Conservation (phyloP, 2,888 invertebrate genomes). For the Polylopha cassiicola region DNA sequence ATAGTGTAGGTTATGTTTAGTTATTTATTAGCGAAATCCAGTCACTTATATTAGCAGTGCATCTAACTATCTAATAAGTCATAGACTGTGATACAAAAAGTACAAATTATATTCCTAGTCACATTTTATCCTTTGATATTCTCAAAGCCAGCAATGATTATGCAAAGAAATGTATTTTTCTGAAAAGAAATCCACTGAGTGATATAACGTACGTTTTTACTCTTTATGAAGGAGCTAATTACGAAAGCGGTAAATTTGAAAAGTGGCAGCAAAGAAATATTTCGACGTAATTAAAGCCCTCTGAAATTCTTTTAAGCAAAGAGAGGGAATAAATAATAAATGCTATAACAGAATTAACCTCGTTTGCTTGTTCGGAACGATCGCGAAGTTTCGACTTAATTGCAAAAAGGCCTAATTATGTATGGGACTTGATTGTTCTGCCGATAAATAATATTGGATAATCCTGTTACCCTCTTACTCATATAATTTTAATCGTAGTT, state of each 20-base stretch:
- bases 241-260: conserved; percentile 39
- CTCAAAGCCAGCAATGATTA: conserved; percentile 14
- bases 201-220: conserved; percentile 26
- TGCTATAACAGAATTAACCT: conserved; percentile 17
- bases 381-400: conserved; percentile 12
- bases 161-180: conserved; percentile 17
- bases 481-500: too few species aligned
- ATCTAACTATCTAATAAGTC: too few species aligned
- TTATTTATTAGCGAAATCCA: too few species aligned
- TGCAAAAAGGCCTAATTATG: too few species aligned
- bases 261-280: conserved; percentile 43
- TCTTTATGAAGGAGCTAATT: conserved; percentile 34
- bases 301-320: conserved; percentile 33
- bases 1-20: too few species aligned
- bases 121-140: conserved; percentile 9
- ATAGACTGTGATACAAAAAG: too few species aligned
- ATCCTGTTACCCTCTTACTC: too few species aligned
- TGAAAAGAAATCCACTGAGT: conserved; percentile 19
- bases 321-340: conserved; percentile 25
- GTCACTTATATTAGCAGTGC: too few species aligned
- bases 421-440: too few species aligned
- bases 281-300: conserved; percentile 44
- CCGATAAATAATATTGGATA: too few species aligned
- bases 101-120: neutral
- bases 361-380: conserved; percentile 10